Percentiles rank a stretch among this genome's conserved stretches.
These are phyloP conservation scores for Acipenser ruthenus DNA, from an alignment of 2,797 vertebrate genomes.

Conservation along the genomic window DNA sequence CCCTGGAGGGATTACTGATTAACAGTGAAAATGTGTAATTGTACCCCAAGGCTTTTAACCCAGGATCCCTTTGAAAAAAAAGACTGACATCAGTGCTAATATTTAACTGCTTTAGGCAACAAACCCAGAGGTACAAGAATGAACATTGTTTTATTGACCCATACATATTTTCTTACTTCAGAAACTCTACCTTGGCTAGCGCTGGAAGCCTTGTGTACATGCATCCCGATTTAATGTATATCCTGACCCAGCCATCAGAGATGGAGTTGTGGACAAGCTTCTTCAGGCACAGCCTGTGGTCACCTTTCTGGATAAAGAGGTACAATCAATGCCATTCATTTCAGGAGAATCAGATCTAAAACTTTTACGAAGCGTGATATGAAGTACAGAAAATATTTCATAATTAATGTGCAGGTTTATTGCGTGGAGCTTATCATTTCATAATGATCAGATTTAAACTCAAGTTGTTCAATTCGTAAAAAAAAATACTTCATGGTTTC, in stretches of 20 bases:
- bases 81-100: neutral
- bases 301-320: slow-evolving; percentile 51
- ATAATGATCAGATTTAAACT: too few species aligned
- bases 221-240: slow-evolving; percentile 40
- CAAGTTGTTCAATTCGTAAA: too few species aligned
- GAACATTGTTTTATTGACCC: slow-evolving; percentile 9
- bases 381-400: too few species aligned
- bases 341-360: slow-evolving; percentile 1
- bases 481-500: too few species aligned
- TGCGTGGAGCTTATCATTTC: too few species aligned
- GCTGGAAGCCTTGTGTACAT: slow-evolving; percentile 33
- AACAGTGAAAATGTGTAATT: slow-evolving; percentile 9
- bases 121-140: too few species aligned
- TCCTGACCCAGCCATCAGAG: slow-evolving; percentile 47
- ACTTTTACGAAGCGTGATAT: too few species aligned
- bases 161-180: neutral
- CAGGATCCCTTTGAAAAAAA: slow-evolving; percentile 6
- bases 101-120: neutral
- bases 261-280: slow-evolving; percentile 43
- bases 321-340: slow-evolving; percentile 25
- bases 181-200: slow-evolving; percentile 11
- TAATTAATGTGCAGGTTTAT: too few species aligned
- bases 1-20: slow-evolving; percentile 5
- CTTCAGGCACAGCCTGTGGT: slow-evolving; percentile 48
- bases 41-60: slow-evolving; percentile 7